Evolutionary conservation across 2,113 vertebrate species (phyloP), one percentile per base, ranked within the genome.

Genomic region (Pseudopipra pipra): DNA sequence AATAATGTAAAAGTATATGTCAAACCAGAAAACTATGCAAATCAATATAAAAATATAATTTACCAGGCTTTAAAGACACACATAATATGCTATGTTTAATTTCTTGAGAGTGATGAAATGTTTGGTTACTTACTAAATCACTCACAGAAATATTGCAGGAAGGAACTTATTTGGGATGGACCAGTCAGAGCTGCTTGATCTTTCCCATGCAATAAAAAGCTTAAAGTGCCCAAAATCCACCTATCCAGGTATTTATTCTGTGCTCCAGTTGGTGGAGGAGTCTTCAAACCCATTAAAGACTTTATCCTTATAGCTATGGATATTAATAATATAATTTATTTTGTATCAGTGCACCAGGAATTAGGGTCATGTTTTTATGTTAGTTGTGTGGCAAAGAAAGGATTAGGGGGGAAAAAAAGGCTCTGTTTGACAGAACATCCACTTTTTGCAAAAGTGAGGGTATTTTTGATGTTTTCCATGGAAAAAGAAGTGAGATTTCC

Each of bases 311-410:
- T 4, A 55, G 37, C 12, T 79, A 33, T 12, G 7, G 39, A 31
- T 56, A 49, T 31, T 24, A 47, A 72, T 12, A 19, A 33, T 21
- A 44, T 5, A 5, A 33, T 55, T 56, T 66, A 11, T 8, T 44
- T 28, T 1, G 0, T 33, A 56, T 30, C 31, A 28, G 6, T 37
- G 54, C 30, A 55, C 5, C 13, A 30, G 23, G 58, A 68, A 2
- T 23, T 16, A 51, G 31, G 13, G 31, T 51, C 17, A 12, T 8
- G 5, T 10, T 87, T 90, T 71, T 52, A 28, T 2, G 2, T 52
- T 19, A 8, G 20, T 25, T 43, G 14, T 8, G 39, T 5, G 4
- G 7, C 43, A 79, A 71, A 49, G 6, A 62, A 56, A 62, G 8
- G 27, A 41, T 35, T 28, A 37, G 19, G 28, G 19, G 5, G 6